Conservation (phyloP, 2,113 vertebrate genomes). For the Megaceryle torquata region DNA sequence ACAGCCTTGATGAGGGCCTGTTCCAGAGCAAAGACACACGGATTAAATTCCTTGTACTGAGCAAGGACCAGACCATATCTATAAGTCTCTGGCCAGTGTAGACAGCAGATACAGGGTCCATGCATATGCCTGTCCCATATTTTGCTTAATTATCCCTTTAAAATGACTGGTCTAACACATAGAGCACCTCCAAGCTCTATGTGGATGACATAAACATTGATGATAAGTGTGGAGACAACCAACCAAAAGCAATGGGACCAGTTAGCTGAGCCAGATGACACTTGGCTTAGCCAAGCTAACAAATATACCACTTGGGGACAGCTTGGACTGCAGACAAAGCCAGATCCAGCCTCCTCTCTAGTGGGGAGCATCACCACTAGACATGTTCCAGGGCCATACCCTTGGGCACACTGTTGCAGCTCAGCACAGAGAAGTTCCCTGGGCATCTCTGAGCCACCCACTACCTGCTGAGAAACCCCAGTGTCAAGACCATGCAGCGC, state of each 20-base stretch:
- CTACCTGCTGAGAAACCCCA: not conserved
- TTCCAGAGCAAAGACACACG: not conserved
- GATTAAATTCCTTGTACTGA: not conserved
- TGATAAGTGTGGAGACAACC: not conserved
- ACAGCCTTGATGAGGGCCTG: constrained; percentile 21
- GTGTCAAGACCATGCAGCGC: not conserved
- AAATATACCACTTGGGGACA: not conserved
- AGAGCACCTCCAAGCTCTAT: not conserved
- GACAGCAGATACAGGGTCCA: not conserved
- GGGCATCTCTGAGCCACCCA: not conserved
- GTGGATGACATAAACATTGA: not conserved
- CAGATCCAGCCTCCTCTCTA: not conserved
- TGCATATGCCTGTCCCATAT: not conserved
- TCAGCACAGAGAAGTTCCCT: not conserved
- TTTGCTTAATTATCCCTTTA: not conserved
- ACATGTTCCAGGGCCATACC: not conserved
- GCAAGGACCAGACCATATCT: not conserved
- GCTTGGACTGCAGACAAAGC: not conserved
- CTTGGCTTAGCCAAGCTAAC: not conserved
- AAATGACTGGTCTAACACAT: not conserved
- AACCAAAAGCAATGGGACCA: not conserved
- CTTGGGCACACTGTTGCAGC: not conserved
- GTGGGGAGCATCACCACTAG: not conserved
- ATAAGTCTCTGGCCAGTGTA: not conserved
- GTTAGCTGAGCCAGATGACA: not conserved